phyloP scores from a whole-genome alignment of 2,113 vertebrate species.

The Cyphomyrus discorhynchus region DNA sequence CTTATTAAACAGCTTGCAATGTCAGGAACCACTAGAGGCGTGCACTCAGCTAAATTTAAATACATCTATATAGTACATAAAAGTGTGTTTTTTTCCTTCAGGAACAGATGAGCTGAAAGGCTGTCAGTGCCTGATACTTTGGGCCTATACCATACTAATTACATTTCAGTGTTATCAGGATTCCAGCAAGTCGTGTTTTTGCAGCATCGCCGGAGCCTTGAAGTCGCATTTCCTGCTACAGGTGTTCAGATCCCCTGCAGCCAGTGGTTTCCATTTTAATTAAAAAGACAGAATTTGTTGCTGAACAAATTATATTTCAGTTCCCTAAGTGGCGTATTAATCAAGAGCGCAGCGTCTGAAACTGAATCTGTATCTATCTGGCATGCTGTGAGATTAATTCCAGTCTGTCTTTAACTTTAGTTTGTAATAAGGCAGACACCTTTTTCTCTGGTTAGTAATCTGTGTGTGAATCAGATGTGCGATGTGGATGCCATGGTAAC shows the following conservation, averaged over 20 bases:
- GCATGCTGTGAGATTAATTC: not conserved
- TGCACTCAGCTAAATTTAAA: not conserved
- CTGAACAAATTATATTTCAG: not conserved
- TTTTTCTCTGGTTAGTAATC: not conserved
- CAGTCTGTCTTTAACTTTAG: not conserved
- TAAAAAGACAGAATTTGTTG: not conserved
- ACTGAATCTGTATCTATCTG: not conserved
- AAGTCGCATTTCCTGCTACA: not conserved
- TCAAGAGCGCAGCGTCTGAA: not conserved
- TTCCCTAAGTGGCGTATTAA: not conserved
- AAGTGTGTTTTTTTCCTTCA: not conserved
- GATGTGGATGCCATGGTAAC: not conserved
- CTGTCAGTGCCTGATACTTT: not conserved
- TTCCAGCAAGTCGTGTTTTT: not conserved
- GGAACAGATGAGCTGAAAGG: not conserved
- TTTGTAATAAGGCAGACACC: not conserved
- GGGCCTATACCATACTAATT: conserved; percentile 4
- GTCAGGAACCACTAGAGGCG: not conserved
- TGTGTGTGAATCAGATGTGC: not conserved
- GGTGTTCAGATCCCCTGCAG: not conserved
- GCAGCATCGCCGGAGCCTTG: not conserved
- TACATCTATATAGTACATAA: not conserved
- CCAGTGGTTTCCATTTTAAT: conserved; percentile 1
- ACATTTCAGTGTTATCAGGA: conserved; percentile 9
- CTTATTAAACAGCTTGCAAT: not conserved